Conservation (phyloP, 2,888 invertebrate genomes). For the Lasioglossum zephyrum region DNA sequence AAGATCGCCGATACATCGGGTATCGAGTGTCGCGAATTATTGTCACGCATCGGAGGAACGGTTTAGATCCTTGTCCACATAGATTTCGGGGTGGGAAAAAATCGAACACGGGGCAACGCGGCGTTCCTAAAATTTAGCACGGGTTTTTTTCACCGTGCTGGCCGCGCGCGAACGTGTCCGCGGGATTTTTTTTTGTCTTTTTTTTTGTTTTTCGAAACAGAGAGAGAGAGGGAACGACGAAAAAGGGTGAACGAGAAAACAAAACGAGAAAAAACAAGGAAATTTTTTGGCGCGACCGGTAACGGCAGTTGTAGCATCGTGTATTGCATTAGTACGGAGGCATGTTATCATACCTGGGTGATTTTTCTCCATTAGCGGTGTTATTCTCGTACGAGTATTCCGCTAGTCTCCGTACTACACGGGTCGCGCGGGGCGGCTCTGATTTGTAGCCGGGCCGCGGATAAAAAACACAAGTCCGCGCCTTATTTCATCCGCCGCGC, state of each 20-base stretch:
- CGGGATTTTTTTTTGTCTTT: slow-evolving; percentile 15
- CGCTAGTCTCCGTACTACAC: slow-evolving; percentile 54
- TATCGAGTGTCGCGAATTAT: slow-evolving; percentile 6
- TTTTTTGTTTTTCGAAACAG: background rate
- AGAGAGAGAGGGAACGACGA: background rate
- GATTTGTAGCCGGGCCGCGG: slow-evolving; percentile 66
- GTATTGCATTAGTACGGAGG: slow-evolving; percentile 71
- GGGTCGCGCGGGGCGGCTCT: slow-evolving; percentile 52
- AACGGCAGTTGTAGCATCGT: slow-evolving; percentile 66
- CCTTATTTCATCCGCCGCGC: slow-evolving; percentile 48
- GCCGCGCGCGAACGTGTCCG: slow-evolving; percentile 18
- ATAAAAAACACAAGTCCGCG: slow-evolving; percentile 53
- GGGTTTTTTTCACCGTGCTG: slow-evolving; percentile 9
- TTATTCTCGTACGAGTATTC: slow-evolving; percentile 66
- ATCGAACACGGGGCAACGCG: slow-evolving; percentile 27
- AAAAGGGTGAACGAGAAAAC: background rate
- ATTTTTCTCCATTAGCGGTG: slow-evolving; percentile 73
- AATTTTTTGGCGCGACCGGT: slow-evolving; percentile 53
- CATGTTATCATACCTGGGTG: slow-evolving; percentile 73
- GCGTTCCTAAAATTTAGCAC: slow-evolving; percentile 27
- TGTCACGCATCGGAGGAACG: background rate
- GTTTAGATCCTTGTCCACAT: slow-evolving; percentile 18
- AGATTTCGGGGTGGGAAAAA: slow-evolving; percentile 32
- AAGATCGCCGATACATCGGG: background rate
- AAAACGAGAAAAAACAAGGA: slow-evolving; percentile 37